A percentile compares a stretch with the other conserved stretches of the same genome.
Evolutionary conservation across 2,797 vertebrate genomes (phyloP).

Genomic region (Eospalax fontanierii): DNA sequence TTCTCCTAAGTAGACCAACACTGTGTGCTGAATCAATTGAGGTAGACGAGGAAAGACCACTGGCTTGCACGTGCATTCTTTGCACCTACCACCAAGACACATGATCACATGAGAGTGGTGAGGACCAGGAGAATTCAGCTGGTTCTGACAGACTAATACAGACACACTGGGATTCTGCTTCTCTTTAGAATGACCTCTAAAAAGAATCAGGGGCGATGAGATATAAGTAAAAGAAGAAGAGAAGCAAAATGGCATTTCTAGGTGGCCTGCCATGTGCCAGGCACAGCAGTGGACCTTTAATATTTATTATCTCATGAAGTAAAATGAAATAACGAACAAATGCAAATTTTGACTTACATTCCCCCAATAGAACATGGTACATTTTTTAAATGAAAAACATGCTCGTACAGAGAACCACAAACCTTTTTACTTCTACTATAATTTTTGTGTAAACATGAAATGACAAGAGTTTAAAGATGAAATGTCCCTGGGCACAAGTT

Average conservation of each 20-base stretch:
- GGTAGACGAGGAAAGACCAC: not conserved
- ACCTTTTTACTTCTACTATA: slow-evolving; percentile 63
- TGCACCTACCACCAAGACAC: not conserved
- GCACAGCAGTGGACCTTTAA: not conserved
- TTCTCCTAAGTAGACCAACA: not conserved
- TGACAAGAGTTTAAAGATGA: slow-evolving; percentile 77
- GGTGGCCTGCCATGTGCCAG: not conserved
- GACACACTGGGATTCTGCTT: not conserved
- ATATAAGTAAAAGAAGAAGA: not conserved
- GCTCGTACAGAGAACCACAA: not conserved
- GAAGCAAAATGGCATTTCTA: slow-evolving; percentile 11
- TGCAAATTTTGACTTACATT: not conserved
- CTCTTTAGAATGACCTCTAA: slow-evolving; percentile 22
- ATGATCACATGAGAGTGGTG: not conserved
- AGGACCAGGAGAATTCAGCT: not conserved
- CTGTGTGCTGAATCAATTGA: not conserved
- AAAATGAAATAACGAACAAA: not conserved
- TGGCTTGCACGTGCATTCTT: not conserved
- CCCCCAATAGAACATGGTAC: not conserved
- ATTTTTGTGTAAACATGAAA: slow-evolving; percentile 78
- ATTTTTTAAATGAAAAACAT: slow-evolving; percentile 40
- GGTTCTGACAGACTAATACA: not conserved
- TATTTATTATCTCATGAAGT: not conserved
- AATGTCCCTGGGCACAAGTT: slow-evolving; percentile 62
- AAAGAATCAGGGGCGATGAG: not conserved